Conservation (phyloP, 2,797 vertebrate genomes). For the Odontamblyopus lacepedii region DNA sequence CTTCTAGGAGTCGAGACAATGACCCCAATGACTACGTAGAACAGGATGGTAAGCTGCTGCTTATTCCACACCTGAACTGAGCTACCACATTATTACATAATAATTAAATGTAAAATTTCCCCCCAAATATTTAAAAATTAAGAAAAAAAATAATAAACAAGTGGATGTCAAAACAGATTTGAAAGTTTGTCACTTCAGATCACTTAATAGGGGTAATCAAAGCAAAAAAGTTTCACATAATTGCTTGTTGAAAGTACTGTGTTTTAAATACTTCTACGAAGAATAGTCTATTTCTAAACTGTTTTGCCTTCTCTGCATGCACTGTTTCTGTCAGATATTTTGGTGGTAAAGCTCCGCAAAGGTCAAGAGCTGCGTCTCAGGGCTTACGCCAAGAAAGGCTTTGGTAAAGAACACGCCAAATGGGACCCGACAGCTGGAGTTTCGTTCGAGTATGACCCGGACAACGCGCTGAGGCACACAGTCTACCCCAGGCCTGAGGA, state of each 20-base stretch:
- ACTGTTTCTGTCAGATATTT: slow-evolving; percentile 81
- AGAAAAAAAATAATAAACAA: background rate
- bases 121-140: background rate
- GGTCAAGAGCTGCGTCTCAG: slow-evolving; percentile 93
- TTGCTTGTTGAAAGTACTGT: background rate
- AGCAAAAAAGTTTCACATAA: no score
- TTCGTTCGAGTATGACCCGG: slow-evolving; percentile 96
- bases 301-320: background rate
- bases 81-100: no score
- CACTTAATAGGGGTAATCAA: no score
- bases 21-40: slow-evolving; percentile 97
- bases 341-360: slow-evolving; percentile 95
- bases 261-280: background rate
- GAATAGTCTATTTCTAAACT: background rate
- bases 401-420: slow-evolving; percentile 97
- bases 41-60: slow-evolving; percentile 86
- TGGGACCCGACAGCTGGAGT: slow-evolving; percentile 98
- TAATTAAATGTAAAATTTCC: no score
- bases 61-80: background rate
- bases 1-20: slow-evolving; percentile 93
- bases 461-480: slow-evolving; percentile 93
- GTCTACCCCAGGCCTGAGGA: slow-evolving; percentile 96
- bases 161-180: no score
- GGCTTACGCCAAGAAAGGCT: slow-evolving; percentile 97
- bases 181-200: no score